Evolutionary conservation across 2,113 vertebrate species (phyloP).

Genomic region (Eira barbara): DNA sequence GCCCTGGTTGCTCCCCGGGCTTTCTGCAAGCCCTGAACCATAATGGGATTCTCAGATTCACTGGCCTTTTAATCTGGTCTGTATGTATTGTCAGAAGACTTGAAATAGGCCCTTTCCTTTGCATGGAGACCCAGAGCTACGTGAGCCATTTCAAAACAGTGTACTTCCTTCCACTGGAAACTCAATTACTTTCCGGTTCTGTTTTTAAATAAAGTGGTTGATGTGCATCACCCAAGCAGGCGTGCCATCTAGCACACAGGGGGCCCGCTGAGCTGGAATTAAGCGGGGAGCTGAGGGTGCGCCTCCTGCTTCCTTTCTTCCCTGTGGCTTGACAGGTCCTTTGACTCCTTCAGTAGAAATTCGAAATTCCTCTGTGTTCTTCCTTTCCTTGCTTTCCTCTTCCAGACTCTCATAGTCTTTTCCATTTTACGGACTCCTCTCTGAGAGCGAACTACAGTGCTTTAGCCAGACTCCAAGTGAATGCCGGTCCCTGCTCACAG

Average conservation of each 20-base stretch:
- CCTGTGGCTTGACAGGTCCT: background rate
- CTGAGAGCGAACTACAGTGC: background rate
- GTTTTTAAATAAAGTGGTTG: background rate
- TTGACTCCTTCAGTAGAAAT: background rate
- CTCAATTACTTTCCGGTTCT: background rate
- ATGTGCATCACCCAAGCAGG: background rate
- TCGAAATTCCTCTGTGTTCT: background rate
- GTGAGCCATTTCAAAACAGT: background rate
- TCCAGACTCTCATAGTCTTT: background rate
- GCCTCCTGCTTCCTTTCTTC: background rate
- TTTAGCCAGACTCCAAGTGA: too few relatives aligned
- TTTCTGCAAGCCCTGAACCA: background rate
- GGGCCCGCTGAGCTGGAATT: background rate
- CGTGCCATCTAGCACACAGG: background rate
- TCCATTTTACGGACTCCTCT: background rate
- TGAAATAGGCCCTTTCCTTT: background rate
- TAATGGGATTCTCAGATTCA: background rate
- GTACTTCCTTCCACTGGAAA: background rate
- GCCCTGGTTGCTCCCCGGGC: accelerated
- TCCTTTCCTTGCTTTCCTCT: too few relatives aligned
- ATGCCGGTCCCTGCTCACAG: too few relatives aligned
- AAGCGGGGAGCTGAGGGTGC: background rate
- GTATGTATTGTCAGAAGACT: background rate
- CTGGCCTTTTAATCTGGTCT: background rate
- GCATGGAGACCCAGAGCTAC: background rate